Evolutionary conservation across 2,888 invertebrate genomes (phyloP).

Genomic region (Chymomyza procnemis): DNA sequence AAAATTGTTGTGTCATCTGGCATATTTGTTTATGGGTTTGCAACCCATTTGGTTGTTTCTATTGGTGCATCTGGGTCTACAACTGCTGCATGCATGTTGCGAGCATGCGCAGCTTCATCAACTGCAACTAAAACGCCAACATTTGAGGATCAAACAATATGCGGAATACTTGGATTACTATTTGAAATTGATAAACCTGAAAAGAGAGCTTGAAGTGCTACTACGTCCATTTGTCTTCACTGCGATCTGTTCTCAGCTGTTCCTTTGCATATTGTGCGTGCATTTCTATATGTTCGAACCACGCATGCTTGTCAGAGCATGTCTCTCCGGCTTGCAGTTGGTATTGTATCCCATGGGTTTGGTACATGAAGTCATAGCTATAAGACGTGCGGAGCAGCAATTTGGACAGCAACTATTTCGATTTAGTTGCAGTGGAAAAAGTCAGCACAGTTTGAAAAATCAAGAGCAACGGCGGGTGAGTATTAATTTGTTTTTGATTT

Average conservation of each 20-base stretch:
- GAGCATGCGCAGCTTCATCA: background rate
- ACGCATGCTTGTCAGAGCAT: background rate
- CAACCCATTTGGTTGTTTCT: slow-evolving; percentile 38
- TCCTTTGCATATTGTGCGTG: slow-evolving; percentile 1
- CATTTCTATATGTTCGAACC: slow-evolving; percentile 32
- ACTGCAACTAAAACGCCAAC: background rate
- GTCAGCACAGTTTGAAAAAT: slow-evolving; percentile 24
- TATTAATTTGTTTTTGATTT: rapidly evolving
- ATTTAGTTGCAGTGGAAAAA: slow-evolving; percentile 2
- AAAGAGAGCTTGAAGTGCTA: slow-evolving; percentile 30
- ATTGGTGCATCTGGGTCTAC: slow-evolving; percentile 24
- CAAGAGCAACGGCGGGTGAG: background rate
- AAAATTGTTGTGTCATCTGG: background rate
- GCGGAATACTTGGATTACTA: slow-evolving; percentile 26
- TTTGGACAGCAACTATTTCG: slow-evolving; percentile 33
- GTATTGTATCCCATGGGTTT: slow-evolving; percentile 29
- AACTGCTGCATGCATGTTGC: slow-evolving; percentile 36
- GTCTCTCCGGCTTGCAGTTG: rapidly evolving
- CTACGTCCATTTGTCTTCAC: slow-evolving; percentile 39
- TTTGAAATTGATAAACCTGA: slow-evolving; percentile 29
- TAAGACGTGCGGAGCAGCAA: slow-evolving; percentile 20
- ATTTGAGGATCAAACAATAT: background rate
- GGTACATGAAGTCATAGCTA: slow-evolving; percentile 3
- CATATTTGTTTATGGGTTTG: slow-evolving; percentile 25
- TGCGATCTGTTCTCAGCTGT: slow-evolving; percentile 1